phyloP scores from a whole-genome alignment of 2,888 invertebrate genomes.

The Byasa hedistus region DNA sequence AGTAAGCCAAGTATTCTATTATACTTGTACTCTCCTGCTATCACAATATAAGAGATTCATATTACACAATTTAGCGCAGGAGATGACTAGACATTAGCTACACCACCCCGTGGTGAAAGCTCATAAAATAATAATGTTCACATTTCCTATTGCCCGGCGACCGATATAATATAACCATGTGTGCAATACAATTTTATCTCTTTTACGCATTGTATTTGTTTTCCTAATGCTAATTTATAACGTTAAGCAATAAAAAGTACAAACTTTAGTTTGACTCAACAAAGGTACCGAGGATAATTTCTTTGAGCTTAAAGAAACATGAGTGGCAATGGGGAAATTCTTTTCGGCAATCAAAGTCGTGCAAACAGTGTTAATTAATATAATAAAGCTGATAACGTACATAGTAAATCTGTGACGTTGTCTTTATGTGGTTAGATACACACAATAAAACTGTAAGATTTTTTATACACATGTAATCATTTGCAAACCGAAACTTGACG shows the following conservation, averaged over 20 bases:
- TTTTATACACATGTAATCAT: conserved; percentile 13
- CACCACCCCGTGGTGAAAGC: background rate
- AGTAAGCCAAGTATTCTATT: too few species aligned
- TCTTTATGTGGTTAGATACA: conserved; percentile 8
- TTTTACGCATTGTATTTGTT: background rate
- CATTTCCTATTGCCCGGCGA: background rate
- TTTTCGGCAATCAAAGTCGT: conserved; percentile 1
- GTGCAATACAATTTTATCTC: background rate
- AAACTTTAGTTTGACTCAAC: background rate
- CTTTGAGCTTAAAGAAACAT: background rate
- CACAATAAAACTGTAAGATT: conserved; percentile 17
- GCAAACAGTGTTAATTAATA: conserved; percentile 20
- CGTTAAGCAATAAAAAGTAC: background rate
- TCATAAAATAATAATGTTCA: background rate
- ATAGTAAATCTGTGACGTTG: conserved; percentile 23
- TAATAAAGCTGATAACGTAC: conserved; percentile 21
- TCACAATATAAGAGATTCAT: background rate
- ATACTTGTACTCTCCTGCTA: too few species aligned
- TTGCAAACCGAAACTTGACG: conserved; percentile 1
- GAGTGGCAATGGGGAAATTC: background rate
- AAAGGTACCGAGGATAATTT: background rate
- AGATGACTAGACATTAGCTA: background rate
- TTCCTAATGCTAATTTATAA: background rate
- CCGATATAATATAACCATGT: background rate
- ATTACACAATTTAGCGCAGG: background rate